Evolutionary conservation across 1,140 invertebrate species (phyloP), one percentile per base, ranked within the genome.

Genomic region (Parapsyche elsis): DNA sequence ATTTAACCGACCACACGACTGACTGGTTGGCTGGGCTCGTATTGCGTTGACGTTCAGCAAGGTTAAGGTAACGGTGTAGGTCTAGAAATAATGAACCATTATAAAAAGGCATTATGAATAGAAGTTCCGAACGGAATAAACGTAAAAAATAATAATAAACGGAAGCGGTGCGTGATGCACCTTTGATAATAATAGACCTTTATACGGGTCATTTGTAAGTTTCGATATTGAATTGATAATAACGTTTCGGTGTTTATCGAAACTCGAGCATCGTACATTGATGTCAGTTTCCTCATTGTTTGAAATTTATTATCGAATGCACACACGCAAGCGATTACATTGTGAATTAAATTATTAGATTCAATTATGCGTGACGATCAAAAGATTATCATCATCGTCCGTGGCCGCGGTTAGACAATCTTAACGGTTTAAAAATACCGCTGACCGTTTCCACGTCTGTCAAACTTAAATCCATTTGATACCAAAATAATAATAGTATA

Each of bases 401-500:
- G 24, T 49, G 45, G 23, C n/a, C 44, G 16, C 64, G 46, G 46
- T 57, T 57, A 49, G 5, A 30, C 5, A 53, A 53, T 53, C 21
- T 75, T 75, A 75, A 75, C 73, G 73, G 73, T 75, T 38, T 49
- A 57, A 75, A 75, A 75, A 75, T 75, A 75, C 73, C 73, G 73
- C 73, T 75, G 73, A 26, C 49, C 73, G 23, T 75, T 75, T 75
- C 49, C 24, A 46, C 73, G 73, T 75, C 73, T 75, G 73, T 75
- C 73, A 75, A 75, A 75, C 19, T 75, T 19, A 75, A 75, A 53
- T n/a, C 7, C 64, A 23, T 67, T 53, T 30, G 64, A 67, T 67
- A 67, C 14, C 45, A 24, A 74, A 74, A 74, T 4, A 74, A 75
- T 57, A 67, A 67, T 23, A 26, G 26, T 67, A 23, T 14, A 67